These are phyloP conservation scores for Aurelia coerulea DNA, from an alignment of 30 jellyfish, hydroid and myxozoan species.

Conservation along the genomic window DNA sequence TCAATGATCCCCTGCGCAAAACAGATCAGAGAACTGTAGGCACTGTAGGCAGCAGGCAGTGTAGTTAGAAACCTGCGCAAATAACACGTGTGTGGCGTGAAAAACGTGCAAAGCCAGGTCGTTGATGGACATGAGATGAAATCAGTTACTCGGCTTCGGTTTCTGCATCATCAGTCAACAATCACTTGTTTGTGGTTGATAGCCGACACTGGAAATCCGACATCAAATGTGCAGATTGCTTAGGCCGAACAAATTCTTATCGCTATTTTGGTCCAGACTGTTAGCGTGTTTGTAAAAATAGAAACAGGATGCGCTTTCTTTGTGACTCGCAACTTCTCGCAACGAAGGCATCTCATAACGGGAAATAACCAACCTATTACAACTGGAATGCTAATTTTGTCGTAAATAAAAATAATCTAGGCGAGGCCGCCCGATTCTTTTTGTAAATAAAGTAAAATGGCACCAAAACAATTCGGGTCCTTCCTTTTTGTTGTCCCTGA, in stretches of 20 bases:
- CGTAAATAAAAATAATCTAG: too few relatives aligned
- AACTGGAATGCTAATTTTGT: too few relatives aligned
- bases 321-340: too few relatives aligned
- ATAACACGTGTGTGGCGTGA: conserved; percentile 58
- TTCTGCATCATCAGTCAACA: conserved; percentile 44
- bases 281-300: conserved; percentile 26
- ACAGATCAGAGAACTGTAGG: too few relatives aligned
- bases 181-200: conserved; percentile 9
- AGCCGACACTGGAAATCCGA: conserved; percentile 3
- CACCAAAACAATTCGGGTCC: too few relatives aligned
- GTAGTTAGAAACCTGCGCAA: conserved; percentile 9
- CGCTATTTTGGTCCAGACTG: conserved; percentile 57
- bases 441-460: too few relatives aligned
- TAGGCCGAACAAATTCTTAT: neutral
- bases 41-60: too few relatives aligned
- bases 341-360: too few relatives aligned
- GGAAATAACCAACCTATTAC: too few relatives aligned
- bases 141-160: neutral
- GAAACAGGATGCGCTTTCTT: conserved; percentile 21
- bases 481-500: too few relatives aligned
- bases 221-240: neutral
- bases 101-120: conserved; percentile 15
- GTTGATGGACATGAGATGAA: conserved; percentile 27
- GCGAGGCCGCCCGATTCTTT: too few relatives aligned
- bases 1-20: too few relatives aligned